Percentiles rank a stretch among this genome's conserved stretches.
These are phyloP conservation scores for Melanophora roralis DNA, from an alignment of 2,888 invertebrate genomes.

Conservation along the genomic window DNA sequence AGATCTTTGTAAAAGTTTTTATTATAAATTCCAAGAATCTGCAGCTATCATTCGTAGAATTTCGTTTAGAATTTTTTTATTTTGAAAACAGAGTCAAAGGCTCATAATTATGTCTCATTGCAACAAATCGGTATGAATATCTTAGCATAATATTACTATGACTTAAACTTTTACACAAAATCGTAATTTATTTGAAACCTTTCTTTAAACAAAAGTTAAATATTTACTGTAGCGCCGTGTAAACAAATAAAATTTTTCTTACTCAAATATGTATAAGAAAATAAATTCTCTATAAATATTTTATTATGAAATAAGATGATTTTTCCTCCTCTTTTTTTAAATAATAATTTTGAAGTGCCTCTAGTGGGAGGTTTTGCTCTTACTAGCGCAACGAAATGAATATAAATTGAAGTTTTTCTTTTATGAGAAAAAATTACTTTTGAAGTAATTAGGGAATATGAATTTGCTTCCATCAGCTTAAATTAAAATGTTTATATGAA, in stretches of 20 bases:
- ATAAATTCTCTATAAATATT: constrained; percentile 17
- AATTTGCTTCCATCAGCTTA: background rate
- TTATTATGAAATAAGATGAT: constrained; percentile 24
- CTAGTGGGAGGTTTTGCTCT: background rate
- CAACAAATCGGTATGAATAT: too few species aligned
- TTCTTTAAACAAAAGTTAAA: background rate
- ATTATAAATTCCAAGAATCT: too few species aligned
- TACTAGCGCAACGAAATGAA: constrained; percentile 24
- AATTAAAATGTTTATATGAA: background rate
- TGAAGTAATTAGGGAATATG: background rate
- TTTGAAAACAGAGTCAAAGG: too few species aligned
- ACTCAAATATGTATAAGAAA: background rate
- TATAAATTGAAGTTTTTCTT: constrained; percentile 20
- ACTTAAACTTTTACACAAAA: background rate
- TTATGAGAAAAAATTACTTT: background rate
- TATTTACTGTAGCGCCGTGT: background rate
- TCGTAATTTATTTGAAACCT: too few species aligned
- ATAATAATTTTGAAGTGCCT: constrained; percentile 21
- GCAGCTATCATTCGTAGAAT: too few species aligned
- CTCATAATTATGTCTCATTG: too few species aligned
- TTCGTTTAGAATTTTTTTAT: too few species aligned
- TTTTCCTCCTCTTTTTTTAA: background rate
- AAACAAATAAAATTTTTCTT: background rate
- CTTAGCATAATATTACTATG: too few species aligned
- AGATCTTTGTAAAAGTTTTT: too few species aligned